phyloP scores from a whole-genome alignment of 53 echinoderm and acorn worm species.

The Patiria pectinifera region DNA sequence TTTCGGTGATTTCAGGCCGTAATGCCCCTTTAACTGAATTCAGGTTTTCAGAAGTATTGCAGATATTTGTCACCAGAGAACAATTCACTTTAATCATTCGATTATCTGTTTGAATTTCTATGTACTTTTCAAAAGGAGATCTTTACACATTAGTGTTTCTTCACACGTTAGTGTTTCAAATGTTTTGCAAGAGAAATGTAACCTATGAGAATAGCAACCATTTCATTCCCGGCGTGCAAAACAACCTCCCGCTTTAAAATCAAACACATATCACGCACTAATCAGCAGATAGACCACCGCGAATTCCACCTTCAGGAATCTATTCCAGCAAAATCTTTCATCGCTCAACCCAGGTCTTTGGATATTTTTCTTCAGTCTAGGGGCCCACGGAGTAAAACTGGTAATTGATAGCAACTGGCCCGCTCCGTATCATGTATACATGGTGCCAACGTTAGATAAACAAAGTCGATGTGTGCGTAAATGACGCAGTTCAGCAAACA shows the following conservation, averaged over 20 bases:
- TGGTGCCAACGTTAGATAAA: constrained; percentile 21
- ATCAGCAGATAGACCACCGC: background rate
- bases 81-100: no score
- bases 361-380: background rate
- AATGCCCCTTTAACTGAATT: no score
- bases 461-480: background rate
- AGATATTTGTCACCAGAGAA: no score
- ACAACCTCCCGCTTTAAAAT: background rate
- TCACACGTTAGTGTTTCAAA: background rate
- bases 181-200: background rate
- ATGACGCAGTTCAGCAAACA: background rate
- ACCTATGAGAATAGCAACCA: background rate
- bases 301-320: background rate
- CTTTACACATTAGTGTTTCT: background rate
- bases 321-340: background rate
- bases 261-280: background rate
- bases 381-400: background rate
- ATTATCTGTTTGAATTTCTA: no score
- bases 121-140: no score
- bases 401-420: background rate
- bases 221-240: background rate
- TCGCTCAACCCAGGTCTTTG: background rate
- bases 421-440: background rate
- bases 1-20: no score
- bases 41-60: no score